Base-by-base conservation (phyloP, 2,113 vertebrate genomes). In the Cyprinodon tularosa region DNA sequence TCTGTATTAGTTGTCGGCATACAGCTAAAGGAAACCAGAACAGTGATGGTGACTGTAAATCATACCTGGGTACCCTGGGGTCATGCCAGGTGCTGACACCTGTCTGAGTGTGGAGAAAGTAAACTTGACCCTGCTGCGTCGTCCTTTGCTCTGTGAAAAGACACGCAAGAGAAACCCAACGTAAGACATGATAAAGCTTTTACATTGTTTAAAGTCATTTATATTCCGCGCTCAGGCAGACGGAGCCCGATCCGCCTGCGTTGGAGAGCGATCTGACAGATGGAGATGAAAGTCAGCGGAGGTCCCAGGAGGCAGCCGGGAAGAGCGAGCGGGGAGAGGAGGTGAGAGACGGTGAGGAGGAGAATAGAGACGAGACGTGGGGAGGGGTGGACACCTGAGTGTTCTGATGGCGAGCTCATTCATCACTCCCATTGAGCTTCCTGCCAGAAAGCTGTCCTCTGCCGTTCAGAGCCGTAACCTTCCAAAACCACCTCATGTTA, bases 61-160 rank as follows among this genome's bases (percentile, higher is more conserved):
- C 44, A 0, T 94, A 98, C 97, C 97, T 95, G 45, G 97, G 97
- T 65, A 98, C 97, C 89, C 97, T 92, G 80, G 97, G 97, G 86
- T 98, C 97, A 0, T 98, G 97, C 97, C 97, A 98, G 0, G 97
- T 98, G 94, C 97, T 98, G 87, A 98, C 97, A 38, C 97, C 97
- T 48, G 97, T 98, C 90, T 98, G 97, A 75, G 97, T 98, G 75
- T 98, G 97, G 48, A 98, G 95, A 80, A 98, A 98, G 93, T 98
- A 98, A 47, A 98, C 96, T 74, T 98, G 97, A 72, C 97, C 97
- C 88, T 98, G 97, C 81, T 98, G 97, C 1, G 97, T 98, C 12
- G 97, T 98, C 85, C 97, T 96, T 94, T 98, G 97, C 79, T 98
- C 97, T 98, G 95, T 90, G 71, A 37, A 1, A 75, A 62, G 40